phyloP scores from a whole-genome alignment of 2,113 vertebrate genomes.

The Corvus moneduloides region DNA sequence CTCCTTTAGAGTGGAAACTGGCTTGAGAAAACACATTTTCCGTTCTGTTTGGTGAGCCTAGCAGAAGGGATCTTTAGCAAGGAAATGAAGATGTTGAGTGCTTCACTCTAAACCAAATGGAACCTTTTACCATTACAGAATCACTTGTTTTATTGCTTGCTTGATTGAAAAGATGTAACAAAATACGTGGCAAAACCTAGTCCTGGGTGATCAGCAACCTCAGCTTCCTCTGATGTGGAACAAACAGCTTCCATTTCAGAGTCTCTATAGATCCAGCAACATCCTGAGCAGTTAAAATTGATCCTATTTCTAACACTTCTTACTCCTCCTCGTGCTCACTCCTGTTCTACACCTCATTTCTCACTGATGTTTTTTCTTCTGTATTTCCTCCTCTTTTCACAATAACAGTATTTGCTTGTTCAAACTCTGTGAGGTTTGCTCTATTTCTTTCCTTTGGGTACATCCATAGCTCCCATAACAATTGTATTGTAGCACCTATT shows the following conservation, averaged over 20 bases:
- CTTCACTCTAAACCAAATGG: not conserved
- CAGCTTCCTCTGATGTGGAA: not conserved
- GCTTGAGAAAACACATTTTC: not conserved
- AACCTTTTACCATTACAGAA: not conserved
- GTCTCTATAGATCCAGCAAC: not conserved
- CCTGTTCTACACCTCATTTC: not conserved
- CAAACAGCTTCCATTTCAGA: not conserved
- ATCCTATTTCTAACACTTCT: not conserved
- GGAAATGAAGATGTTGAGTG: not conserved
- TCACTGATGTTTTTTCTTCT: not conserved
- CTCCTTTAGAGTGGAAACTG: not conserved
- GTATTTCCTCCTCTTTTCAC: not conserved
- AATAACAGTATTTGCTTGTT: not conserved
- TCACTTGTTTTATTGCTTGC: conserved; percentile 13
- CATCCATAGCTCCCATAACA: not conserved
- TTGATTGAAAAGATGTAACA: not conserved
- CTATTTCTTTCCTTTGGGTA: not conserved
- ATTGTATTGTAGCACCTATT: not conserved
- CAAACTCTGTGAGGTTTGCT: not conserved
- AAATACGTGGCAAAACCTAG: conserved; percentile 23
- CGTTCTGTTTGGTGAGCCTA: not conserved
- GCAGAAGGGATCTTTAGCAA: not conserved
- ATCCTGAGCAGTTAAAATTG: not conserved
- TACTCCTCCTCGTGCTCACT: not conserved
- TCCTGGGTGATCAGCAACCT: not conserved